Evolutionary conservation across 2,797 vertebrate genomes (phyloP), one percentile per base, ranked within the genome.

Genomic region (Sebastes vulpes): DNA sequence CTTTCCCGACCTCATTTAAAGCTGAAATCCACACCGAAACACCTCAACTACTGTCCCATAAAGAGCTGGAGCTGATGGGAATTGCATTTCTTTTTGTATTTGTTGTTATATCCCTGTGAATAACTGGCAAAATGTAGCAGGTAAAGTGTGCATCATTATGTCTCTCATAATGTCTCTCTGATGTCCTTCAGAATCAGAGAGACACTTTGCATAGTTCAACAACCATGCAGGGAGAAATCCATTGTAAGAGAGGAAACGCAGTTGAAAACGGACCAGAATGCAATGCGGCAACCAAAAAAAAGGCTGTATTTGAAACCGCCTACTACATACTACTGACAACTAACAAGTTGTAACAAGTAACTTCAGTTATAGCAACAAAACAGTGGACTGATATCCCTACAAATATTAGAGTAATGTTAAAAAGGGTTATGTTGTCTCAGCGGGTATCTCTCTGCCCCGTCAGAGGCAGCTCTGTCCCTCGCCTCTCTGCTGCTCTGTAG

Each of bases 1-100:
- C 28, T 69, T 80, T 60, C 26, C 28, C 35, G 58, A 4, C 10
- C 56, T 72, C 10, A 63, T 76, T 82, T 63, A 65, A 77, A 77
- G 63, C 53, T 68, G 46, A 79, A 77, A 59, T 20, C 14, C 26
- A 52, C 25, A 38, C 21, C 28, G 16, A 26, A 81, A 9, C 9
- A 6, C 23, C 10, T 61, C 9, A 38, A 38, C 6, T 42, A 20
- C 28, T 14, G 57, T 52, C 12, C 10, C 32, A 11, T 6, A 29
- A 31, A 66, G 42, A 65, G 2, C 38, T 10, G 8, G 8, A 29
- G 31, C 29, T 21, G 18, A 28, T 28, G 18, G n/a, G 20, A 3
- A 21, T 29, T 38, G 16, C 20, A 6, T 48, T 28, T 72, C 3
- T 26, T 72, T 66, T 66, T 20, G 25, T 26, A 16, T 20, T 29